A percentile compares a stretch with the other conserved stretches of the same genome.
Conservation (phyloP, 2,888 invertebrate species). For the Agrilus cyanescens region DNA sequence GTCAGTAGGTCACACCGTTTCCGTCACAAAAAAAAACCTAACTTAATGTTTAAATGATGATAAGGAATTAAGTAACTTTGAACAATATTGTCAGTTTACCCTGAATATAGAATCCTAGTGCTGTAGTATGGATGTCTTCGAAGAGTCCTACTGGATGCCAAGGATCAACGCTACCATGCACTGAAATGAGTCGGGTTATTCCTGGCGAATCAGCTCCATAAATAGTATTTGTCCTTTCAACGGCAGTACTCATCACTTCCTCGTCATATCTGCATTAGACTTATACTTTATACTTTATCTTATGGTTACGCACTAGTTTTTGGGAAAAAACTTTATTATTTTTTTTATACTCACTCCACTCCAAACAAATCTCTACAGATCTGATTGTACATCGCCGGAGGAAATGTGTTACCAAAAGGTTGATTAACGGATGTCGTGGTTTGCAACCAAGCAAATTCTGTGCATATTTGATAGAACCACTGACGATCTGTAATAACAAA, state of each 20-base stretch:
- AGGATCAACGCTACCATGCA: constrained; percentile 48
- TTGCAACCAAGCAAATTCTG: constrained; percentile 78
- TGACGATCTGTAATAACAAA: no score
- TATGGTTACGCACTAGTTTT: constrained; percentile 23
- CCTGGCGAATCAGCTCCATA: constrained; percentile 41
- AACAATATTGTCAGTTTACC: constrained; percentile 10
- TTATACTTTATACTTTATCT: no score
- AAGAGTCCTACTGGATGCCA: constrained; percentile 44
- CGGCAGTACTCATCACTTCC: constrained; percentile 45
- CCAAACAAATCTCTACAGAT: constrained; percentile 72
- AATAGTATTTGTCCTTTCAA: constrained; percentile 42
- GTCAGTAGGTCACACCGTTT: no score
- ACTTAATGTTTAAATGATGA: constrained; percentile 3
- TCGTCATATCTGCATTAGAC: constrained; percentile 27
- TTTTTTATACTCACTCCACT: constrained; percentile 23
- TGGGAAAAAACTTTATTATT: constrained; percentile 37
- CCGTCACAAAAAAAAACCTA: background rate
- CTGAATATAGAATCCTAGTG: constrained; percentile 19
- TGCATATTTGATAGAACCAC: constrained; percentile 78
- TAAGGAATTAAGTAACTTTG: no score
- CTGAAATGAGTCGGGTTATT: constrained; percentile 43
- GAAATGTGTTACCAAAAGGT: constrained; percentile 47
- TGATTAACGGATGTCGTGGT: constrained; percentile 49
- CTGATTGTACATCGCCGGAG: constrained; percentile 45
- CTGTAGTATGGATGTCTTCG: constrained; percentile 25